Evolutionary conservation across 2,113 vertebrate species (phyloP).

Genomic region (Corvus hawaiiensis): DNA sequence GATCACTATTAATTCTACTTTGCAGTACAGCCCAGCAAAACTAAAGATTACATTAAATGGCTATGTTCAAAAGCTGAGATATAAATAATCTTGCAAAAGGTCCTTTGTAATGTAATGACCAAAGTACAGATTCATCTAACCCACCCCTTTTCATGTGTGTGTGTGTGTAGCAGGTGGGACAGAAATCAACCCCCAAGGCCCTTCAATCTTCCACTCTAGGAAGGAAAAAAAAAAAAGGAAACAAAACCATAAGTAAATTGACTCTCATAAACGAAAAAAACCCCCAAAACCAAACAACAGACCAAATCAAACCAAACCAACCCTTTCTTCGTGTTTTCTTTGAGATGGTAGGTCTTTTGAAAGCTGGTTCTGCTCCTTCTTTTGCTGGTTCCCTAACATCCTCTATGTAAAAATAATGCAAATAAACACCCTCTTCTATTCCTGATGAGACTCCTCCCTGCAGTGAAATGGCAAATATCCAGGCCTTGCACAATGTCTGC

Average conservation of each 20-base stretch:
- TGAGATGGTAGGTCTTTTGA: not conserved
- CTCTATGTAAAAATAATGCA: slow-evolving; percentile 40
- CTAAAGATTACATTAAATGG: not conserved
- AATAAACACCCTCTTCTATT: slow-evolving; percentile 11
- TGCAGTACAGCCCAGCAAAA: not conserved
- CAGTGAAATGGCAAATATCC: slow-evolving; percentile 36
- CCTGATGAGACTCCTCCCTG: slow-evolving; percentile 9
- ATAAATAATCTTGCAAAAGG: not conserved
- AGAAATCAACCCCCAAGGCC: not conserved
- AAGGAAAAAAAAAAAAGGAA: too few relatives aligned
- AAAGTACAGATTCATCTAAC: not conserved
- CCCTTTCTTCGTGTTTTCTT: not conserved
- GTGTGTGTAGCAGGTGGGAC: not conserved
- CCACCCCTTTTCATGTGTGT: not conserved
- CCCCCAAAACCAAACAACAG: not conserved
- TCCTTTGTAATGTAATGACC: not conserved
- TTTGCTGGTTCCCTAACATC: not conserved
- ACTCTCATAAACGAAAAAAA: not conserved
- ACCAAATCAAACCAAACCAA: not conserved
- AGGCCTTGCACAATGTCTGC: slow-evolving; percentile 39
- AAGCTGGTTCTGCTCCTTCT: slow-evolving; percentile 37
- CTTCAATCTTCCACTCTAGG: not conserved
- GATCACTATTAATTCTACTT: not conserved
- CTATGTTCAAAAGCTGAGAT: not conserved
- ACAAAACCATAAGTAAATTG: not conserved